Evolutionary conservation across 2,888 invertebrate species (phyloP), one percentile per base, ranked within the genome.

Genomic region (Eutolmus rufibarbis): DNA sequence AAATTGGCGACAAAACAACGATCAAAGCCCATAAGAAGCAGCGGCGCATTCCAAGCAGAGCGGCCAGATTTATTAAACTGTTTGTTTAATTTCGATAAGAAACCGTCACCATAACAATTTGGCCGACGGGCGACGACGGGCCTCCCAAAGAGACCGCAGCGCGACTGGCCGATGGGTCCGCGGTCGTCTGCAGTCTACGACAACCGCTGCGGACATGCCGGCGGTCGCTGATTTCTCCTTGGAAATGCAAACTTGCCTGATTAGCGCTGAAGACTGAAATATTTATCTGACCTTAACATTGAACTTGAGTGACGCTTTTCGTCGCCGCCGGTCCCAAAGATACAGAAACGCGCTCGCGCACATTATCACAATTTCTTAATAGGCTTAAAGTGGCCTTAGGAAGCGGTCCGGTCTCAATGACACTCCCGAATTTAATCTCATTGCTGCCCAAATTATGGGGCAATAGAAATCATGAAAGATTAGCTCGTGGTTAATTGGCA

Each of bases 271-370:
- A 74, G 85, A 51, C 81, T 81, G 51, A 74, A 74, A 74, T 86
- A 86, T 86, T 86, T 86, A 86, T 86, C 43, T 86, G 85, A 86
- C 85, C 85, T 86, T 86, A 86, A 86, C 85, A 86, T 86, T 86
- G 85, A 86, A 86, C 85, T 86, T 86, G 85, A 74, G 74, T 57
- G 34, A n/a, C 43, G 78, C 78, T 78, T 78, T 78, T 78, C 78
- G 78, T 78, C 56, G 81, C 76, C 34, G 37, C 76, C 76, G 43
- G 46, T n/a, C 7, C 28, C 56, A 28, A 28, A 31, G 37, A 34
- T 34, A 28, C 37, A 34, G 9, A 8, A 37, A 76, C 43, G 51
- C 46, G 16, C 34, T 7, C n/a, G 51, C 51, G 46, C 78, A 43
- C 14, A 81, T 81, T 51, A 81, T 81, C 81, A 56, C 81, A 56